Evolutionary conservation across 2,797 vertebrate species (phyloP).

Genomic region (Labeo calbasu): DNA sequence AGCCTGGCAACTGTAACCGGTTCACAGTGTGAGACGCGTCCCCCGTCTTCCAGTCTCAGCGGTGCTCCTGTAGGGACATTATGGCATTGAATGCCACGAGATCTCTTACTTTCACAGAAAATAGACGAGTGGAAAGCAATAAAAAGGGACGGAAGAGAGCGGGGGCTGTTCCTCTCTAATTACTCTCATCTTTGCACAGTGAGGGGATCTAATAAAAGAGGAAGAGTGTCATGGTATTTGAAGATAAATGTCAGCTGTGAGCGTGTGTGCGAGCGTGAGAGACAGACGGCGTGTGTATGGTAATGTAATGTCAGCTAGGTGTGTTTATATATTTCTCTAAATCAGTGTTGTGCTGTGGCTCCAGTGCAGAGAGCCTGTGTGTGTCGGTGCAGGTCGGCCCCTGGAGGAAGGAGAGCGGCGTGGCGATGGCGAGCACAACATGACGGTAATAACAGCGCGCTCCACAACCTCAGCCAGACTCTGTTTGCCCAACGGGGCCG

Average conservation of each 20-base stretch:
- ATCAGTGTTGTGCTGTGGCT: conserved; percentile 37
- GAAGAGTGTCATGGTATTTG: conserved; percentile 51
- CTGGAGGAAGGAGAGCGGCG: conserved; percentile 17
- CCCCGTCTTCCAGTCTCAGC: conserved; percentile 3
- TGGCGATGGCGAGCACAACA: not conserved
- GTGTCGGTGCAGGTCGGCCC: conserved; percentile 13
- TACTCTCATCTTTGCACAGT: conserved; percentile 55
- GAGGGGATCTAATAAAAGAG: conserved; percentile 53
- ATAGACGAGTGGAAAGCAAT: conserved; percentile 50
- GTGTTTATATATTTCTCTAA: conserved; percentile 40
- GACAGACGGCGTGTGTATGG: conserved; percentile 23
- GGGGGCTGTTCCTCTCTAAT: conserved; percentile 47
- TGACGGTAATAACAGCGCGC: conserved; percentile 33
- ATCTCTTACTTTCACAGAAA: conserved; percentile 24
- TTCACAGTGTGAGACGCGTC: not conserved
- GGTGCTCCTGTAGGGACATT: not conserved
- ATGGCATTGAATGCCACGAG: not conserved
- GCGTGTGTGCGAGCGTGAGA: conserved; percentile 13
- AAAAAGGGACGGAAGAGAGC: conserved; percentile 34
- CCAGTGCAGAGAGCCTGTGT: conserved; percentile 7
- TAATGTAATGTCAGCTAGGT: conserved; percentile 52
- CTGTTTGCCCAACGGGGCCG: conserved; percentile 44
- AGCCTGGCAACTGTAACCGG: not conserved
- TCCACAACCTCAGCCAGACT: not conserved
- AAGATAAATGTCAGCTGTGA: conserved; percentile 58